phyloP scores from a whole-genome alignment of 2,888 invertebrate genomes.

The Helobdella robusta region DNA sequence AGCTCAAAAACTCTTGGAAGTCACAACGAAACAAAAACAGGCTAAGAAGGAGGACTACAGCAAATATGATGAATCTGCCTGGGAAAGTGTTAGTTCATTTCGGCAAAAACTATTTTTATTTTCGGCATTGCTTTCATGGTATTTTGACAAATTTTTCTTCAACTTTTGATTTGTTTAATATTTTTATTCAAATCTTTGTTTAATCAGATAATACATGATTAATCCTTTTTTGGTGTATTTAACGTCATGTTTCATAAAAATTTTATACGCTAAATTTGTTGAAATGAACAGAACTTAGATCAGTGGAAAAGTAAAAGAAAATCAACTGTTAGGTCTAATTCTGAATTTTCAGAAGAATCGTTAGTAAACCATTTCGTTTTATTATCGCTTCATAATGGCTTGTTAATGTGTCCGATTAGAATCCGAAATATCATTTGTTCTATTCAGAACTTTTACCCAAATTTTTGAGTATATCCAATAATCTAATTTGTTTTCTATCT shows the following conservation, averaged over 20 bases:
- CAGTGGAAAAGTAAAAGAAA: conserved; percentile 12
- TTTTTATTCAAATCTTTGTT: not conserved
- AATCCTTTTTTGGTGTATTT: not conserved
- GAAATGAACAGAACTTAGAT: not conserved
- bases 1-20: too few species aligned
- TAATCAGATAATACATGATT: not conserved
- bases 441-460: too few species aligned
- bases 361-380: too few species aligned
- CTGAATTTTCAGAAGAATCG: not conserved
- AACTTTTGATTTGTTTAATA: not conserved
- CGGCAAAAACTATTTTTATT: not conserved
- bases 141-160: not conserved
- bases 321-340: not conserved
- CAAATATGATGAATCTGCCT: not conserved
- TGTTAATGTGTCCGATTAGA: too few species aligned
- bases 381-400: too few species aligned
- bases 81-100: not conserved
- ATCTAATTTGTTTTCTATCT: too few species aligned
- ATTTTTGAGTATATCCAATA: too few species aligned
- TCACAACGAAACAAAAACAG: not conserved
- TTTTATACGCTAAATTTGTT: too few species aligned
- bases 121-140: not conserved
- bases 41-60: not conserved
- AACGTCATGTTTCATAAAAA: too few species aligned
- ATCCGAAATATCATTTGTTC: too few species aligned